Conservation (phyloP, 2,888 invertebrate species). For the Tetragnatha montana region DNA sequence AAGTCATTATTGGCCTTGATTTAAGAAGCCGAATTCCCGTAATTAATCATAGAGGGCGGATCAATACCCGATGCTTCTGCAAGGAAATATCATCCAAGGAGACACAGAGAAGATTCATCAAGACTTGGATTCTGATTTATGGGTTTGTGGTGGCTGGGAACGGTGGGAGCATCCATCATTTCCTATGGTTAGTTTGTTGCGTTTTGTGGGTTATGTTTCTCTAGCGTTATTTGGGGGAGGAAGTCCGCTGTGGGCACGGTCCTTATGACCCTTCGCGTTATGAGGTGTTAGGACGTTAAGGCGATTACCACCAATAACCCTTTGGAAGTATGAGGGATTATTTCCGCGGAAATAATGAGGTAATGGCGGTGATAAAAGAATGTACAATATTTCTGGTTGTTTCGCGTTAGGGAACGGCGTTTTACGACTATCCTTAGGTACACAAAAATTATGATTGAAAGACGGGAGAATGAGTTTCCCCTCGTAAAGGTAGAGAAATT, state of each 20-base stretch:
- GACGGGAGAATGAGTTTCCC: too few species aligned
- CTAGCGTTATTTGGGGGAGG: not conserved
- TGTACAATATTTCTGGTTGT: too few species aligned
- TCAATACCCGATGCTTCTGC: constrained; percentile 9
- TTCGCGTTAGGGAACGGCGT: too few species aligned
- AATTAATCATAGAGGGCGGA: constrained; percentile 4
- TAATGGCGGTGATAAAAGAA: too few species aligned
- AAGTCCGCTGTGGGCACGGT: not conserved
- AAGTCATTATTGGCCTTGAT: not conserved
- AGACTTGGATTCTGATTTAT: not conserved
- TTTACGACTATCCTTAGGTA: too few species aligned
- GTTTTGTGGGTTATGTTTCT: not conserved
- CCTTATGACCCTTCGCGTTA: not conserved
- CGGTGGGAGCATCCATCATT: not conserved
- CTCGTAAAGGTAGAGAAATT: too few species aligned
- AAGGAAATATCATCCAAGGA: not conserved
- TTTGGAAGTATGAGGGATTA: not conserved
- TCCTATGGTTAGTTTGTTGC: not conserved
- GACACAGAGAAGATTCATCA: not conserved
- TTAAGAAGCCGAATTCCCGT: constrained; percentile 4
- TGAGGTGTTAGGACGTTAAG: not conserved
- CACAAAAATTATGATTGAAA: too few species aligned
- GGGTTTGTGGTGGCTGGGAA: not conserved
- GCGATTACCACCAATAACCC: not conserved
- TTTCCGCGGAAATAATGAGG: not conserved